Evolutionary conservation across 1,140 invertebrate species (phyloP), one percentile per base, ranked within the genome.

Genomic region (Rhyzopertha dominica): DNA sequence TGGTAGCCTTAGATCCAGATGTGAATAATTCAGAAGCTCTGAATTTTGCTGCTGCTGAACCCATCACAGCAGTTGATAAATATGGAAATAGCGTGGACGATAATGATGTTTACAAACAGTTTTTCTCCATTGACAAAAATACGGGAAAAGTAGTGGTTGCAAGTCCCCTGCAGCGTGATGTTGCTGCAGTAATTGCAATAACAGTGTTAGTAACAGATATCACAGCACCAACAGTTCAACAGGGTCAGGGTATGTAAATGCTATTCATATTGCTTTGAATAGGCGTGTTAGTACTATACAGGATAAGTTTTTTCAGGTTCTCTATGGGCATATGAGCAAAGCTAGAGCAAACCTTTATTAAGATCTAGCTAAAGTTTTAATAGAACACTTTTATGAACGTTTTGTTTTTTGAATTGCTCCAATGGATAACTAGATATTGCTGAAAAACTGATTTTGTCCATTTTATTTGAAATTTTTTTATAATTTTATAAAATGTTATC

Each of bases 1-100:
- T 94, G 12, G 72, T 79, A 32, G 90, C 89, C 1, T 70, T 79
- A 19, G 91, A 95, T 73, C 87, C 87, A 0, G 92, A 95, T 68
- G 82, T 84, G 25, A 73, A 74, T 12, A 75, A 76, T 29, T 72
- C 74, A 2, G 78, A 81, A 30, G 80, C 81, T 4, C 63, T 94
- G 10, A 76, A 81, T 53, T 93, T 80, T 53, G 80, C 78, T 1
- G 74, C 85, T 29, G 79, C 78, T 5, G 83, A 85, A 52, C 80
- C 78, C 14, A 81, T 82, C 8, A 69, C 68, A 4, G 90, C 87
- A 4, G 79, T 90, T 14, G 85, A 89, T 54, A 84, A 86, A 56
- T 82, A 88, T 64, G 90, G 90, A 31, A 83, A 85, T 47, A 78
- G 81, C 62, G 82, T 91, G 10, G 65, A 67, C 1, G 71, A 73